phyloP scores from a whole-genome alignment of 2,888 invertebrate genomes.

The Lamellibrachia columna region DNA sequence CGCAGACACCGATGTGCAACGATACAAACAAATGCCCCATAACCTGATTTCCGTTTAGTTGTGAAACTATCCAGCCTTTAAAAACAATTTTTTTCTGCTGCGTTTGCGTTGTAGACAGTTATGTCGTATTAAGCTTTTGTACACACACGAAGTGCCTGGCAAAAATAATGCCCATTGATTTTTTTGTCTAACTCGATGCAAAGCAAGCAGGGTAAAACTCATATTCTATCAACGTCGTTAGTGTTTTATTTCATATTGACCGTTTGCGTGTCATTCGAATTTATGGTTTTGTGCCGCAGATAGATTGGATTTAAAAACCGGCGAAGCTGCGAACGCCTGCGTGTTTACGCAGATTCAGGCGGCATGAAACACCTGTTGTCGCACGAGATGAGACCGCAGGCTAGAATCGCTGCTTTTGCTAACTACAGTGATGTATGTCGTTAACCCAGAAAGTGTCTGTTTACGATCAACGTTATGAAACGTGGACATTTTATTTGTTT shows the following conservation, averaged over 20 bases:
- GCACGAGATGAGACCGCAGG: background rate
- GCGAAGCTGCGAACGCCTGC: background rate
- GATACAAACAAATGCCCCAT: background rate
- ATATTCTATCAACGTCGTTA: background rate
- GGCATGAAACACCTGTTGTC: background rate
- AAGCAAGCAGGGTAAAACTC: background rate
- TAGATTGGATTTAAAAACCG: background rate
- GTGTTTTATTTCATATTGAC: background rate
- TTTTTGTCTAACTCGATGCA: background rate
- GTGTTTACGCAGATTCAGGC: background rate
- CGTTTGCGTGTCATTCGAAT: background rate
- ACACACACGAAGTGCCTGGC: background rate
- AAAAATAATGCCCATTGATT: slow-evolving; percentile 10
- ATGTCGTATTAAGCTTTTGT: background rate
- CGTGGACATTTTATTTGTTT: too few relatives aligned
- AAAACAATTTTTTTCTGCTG: background rate
- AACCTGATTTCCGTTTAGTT: background rate
- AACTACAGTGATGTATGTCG: background rate
- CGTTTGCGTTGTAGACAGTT: background rate
- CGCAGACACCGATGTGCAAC: background rate
- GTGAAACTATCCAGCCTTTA: background rate
- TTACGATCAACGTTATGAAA: too few relatives aligned
- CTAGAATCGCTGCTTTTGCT: background rate
- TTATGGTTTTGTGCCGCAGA: background rate
- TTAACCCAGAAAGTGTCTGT: background rate